Conservation (phyloP, 2,888 invertebrate genomes). For the Chalcis sispes region DNA sequence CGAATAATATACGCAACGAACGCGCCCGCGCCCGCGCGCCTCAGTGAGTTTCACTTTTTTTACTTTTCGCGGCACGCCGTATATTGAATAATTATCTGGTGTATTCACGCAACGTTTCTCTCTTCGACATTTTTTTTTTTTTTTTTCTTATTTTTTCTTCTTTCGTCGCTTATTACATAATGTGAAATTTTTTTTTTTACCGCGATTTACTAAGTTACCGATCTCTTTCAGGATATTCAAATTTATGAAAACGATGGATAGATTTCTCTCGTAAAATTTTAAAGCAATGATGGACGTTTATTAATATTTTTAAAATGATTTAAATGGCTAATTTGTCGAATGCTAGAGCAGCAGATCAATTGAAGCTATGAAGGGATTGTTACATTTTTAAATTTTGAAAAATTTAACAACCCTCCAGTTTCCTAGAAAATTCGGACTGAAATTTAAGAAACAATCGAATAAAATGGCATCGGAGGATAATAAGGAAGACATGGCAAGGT, state of each 20-base stretch:
- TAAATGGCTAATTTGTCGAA: background rate
- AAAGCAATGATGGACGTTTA: too few relatives aligned
- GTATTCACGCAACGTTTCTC: too few relatives aligned
- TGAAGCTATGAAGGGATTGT: background rate
- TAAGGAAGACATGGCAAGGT: slow-evolving; percentile 31
- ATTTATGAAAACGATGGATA: too few relatives aligned
- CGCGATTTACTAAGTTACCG: background rate
- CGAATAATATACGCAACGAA: background rate
- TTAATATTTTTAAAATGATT: background rate
- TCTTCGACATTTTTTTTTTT: background rate
- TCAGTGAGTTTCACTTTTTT: too few relatives aligned
- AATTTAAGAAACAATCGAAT: background rate
- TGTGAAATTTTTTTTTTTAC: background rate
- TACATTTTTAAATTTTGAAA: too few relatives aligned
- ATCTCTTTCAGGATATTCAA: too few relatives aligned
- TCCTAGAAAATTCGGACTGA: background rate
- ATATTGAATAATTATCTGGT: too few relatives aligned
- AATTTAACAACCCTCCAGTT: too few relatives aligned
- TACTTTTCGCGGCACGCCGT: too few relatives aligned
- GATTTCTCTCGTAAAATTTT: too few relatives aligned
- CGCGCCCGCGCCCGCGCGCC: background rate
- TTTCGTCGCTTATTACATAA: background rate
- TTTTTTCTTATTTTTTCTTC: background rate
- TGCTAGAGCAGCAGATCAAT: background rate
- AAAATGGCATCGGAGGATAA: slow-evolving; percentile 22